These are phyloP conservation scores for Podarcis lilfordi DNA, from an alignment of 2,797 vertebrate species.

Conservation along the genomic window DNA sequence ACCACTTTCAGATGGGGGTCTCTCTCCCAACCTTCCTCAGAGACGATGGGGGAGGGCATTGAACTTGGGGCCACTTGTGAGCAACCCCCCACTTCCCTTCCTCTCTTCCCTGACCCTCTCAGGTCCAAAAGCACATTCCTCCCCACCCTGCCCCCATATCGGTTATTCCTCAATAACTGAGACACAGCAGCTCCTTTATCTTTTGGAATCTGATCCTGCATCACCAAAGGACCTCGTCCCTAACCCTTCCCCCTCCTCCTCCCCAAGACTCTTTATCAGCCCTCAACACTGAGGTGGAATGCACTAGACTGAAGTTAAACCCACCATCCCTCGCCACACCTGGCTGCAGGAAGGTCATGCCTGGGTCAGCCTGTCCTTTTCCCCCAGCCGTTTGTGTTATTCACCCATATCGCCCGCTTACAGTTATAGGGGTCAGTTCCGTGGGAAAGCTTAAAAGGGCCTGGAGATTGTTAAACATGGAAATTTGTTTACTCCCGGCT, in stretches of 20 bases:
- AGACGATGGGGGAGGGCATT: no score
- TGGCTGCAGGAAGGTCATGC: constrained; percentile 57
- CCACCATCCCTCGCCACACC: background rate
- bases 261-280: background rate
- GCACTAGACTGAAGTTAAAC: background rate
- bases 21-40: no score
- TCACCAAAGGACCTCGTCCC: background rate
- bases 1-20: no score
- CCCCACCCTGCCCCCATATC: background rate
- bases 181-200: background rate
- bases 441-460: constrained; percentile 22
- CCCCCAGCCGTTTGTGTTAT: constrained; percentile 43
- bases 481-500: constrained; percentile 66
- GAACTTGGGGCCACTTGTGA: no score
- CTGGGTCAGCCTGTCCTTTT: constrained; percentile 56
- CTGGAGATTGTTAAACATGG: constrained; percentile 64
- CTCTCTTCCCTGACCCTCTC: background rate
- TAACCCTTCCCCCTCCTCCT: background rate
- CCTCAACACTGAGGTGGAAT: constrained; percentile 15
- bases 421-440: constrained; percentile 24
- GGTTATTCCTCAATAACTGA: background rate
- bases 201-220: background rate
- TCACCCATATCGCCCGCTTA: constrained; percentile 25
- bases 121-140: background rate
- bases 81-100: background rate